A percentile compares a stretch with the other conserved stretches of the same genome.
These are phyloP conservation scores for Eospalax fontanierii DNA, from an alignment of 2,797 vertebrate species.

Conservation along the genomic window DNA sequence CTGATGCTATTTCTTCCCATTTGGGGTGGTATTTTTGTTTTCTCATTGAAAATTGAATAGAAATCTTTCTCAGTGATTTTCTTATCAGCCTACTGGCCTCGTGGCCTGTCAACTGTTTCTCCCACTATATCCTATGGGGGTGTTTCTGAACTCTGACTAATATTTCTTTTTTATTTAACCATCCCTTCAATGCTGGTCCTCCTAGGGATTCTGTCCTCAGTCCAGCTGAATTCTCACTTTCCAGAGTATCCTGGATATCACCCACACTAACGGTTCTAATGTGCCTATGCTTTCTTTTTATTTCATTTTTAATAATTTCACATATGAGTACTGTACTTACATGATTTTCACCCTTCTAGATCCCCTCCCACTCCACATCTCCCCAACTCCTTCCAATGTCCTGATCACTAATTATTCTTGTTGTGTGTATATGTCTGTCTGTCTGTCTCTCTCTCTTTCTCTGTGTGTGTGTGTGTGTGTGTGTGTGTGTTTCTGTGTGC, in stretches of 20 bases:
- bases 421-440: no score
- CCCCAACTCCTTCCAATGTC: no score
- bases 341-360: no score
- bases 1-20: neutral
- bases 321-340: no score
- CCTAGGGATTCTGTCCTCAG: neutral
- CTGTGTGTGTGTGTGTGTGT: no score
- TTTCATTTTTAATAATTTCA: no score
- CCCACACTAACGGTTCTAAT: neutral
- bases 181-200: neutral
- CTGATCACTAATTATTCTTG: no score
- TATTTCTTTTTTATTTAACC: neutral
- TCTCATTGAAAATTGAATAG: neutral
- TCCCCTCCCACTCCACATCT: no score
- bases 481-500: no score
- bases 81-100: neutral
- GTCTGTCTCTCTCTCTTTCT: no score
- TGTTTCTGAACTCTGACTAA: neutral
- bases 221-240: neutral
- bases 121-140: neutral
- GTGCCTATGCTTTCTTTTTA: neutral
- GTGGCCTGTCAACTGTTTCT: neutral
- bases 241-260: neutral
- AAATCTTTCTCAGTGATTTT: neutral
- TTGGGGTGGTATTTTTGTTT: neutral